phyloP scores from a whole-genome alignment of 1,140 invertebrate species.

The Pseudomyrmex concolor region DNA sequence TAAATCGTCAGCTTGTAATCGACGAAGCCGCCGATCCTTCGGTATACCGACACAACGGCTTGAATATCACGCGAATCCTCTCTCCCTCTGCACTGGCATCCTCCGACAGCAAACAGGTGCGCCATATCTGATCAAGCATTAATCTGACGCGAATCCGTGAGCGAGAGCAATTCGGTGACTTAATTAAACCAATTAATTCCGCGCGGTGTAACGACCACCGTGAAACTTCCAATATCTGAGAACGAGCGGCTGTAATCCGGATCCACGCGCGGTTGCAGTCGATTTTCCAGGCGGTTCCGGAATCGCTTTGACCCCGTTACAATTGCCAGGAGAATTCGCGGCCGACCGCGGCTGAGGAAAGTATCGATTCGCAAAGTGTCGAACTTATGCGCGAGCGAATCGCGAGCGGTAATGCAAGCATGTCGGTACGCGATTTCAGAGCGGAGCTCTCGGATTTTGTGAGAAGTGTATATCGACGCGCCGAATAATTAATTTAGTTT shows the following conservation, averaged over 20 bases:
- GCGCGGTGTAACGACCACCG: slow-evolving; percentile 51
- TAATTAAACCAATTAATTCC: slow-evolving; percentile 74
- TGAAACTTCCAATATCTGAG: slow-evolving; percentile 67
- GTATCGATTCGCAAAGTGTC: slow-evolving; percentile 65
- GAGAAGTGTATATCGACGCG: neutral
- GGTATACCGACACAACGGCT: neutral
- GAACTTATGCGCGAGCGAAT: slow-evolving; percentile 58
- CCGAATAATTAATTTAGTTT: slow-evolving; percentile 36
- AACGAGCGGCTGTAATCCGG: slow-evolving; percentile 33
- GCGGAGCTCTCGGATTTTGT: neutral
- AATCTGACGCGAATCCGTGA: slow-evolving; percentile 62
- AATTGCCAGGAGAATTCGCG: slow-evolving; percentile 50
- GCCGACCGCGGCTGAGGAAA: neutral
- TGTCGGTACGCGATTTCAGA: slow-evolving; percentile 5
- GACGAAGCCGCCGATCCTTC: slow-evolving; percentile 41
- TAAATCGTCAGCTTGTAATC: slow-evolving; percentile 62
- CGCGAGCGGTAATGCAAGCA: neutral
- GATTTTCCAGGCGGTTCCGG: slow-evolving; percentile 36
- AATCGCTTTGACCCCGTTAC: slow-evolving; percentile 59
- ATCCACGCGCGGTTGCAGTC: slow-evolving; percentile 27
- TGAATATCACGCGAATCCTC: neutral
- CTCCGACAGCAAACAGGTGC: slow-evolving; percentile 51
- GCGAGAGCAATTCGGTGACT: slow-evolving; percentile 66
- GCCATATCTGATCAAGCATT: slow-evolving; percentile 65
- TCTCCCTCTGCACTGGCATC: slow-evolving; percentile 12